phyloP scores from a whole-genome alignment of 2,797 vertebrate genomes.

The Botia almorhae region DNA sequence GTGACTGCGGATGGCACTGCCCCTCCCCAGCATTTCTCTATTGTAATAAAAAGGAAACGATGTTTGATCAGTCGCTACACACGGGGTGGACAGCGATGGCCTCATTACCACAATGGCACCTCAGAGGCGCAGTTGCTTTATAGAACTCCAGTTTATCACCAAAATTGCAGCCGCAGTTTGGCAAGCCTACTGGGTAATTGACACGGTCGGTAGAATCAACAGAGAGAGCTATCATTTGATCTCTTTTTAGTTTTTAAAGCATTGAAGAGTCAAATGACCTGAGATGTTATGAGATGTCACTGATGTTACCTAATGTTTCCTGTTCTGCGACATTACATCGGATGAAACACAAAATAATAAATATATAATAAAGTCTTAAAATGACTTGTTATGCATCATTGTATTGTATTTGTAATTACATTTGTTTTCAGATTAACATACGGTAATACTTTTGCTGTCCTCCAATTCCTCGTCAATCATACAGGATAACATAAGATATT shows the following conservation, averaged over 20 bases:
- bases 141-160: conserved; percentile 60
- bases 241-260: conserved; percentile 27
- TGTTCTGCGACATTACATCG: too few species aligned
- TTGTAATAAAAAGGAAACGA: conserved; percentile 60
- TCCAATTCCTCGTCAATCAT: neutral
- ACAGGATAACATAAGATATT: conserved; percentile 54
- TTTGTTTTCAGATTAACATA: neutral
- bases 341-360: neutral
- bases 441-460: neutral
- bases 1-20: conserved; percentile 20
- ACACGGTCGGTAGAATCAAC: conserved; percentile 11
- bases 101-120: conserved; percentile 55
- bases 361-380: neutral
- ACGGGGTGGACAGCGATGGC: conserved; percentile 44
- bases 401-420: neutral
- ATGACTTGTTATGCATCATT: neutral
- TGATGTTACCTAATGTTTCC: too few species aligned
- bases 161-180: conserved; percentile 29
- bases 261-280: neutral
- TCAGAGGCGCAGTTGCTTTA: conserved; percentile 43
- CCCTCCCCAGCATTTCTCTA: conserved; percentile 27
- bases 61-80: conserved; percentile 60
- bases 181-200: conserved; percentile 44
- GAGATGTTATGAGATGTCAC: conserved; percentile 1
- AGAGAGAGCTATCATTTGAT: conserved; percentile 7